Conservation (phyloP, 2,797 vertebrate species). For the Megaceryle alcyon region DNA sequence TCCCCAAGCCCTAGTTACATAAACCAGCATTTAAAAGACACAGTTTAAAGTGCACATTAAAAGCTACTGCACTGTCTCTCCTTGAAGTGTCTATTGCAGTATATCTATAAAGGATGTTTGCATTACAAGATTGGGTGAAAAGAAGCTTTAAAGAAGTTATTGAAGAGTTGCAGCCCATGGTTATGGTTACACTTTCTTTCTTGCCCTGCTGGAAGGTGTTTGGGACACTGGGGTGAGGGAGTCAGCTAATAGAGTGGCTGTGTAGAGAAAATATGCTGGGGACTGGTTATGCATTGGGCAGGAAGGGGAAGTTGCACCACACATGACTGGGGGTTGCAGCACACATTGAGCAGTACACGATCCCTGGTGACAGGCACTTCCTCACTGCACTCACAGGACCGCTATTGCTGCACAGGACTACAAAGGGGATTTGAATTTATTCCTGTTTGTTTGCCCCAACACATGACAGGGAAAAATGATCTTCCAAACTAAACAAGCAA, state of each 20-base stretch:
- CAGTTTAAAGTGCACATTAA: background rate
- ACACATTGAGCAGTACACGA: background rate
- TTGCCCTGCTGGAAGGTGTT: background rate
- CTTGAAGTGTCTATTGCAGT: background rate
- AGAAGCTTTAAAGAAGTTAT: background rate
- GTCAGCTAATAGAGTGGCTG: background rate
- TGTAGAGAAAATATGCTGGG: background rate
- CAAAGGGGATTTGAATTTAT: background rate
- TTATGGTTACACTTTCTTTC: background rate
- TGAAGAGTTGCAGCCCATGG: background rate
- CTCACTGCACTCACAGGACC: background rate
- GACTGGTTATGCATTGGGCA: background rate
- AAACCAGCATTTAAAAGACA: background rate
- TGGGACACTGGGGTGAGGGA: background rate
- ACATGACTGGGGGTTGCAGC: background rate
- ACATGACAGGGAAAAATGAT: background rate
- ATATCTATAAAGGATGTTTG: background rate
- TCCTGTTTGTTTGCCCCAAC: slow-evolving; percentile 1
- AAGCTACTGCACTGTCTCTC: background rate
- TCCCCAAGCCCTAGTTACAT: background rate
- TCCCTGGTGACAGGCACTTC: slow-evolving; percentile 13
- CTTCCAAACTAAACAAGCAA: background rate
- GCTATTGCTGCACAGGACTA: background rate
- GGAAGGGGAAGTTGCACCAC: slow-evolving; percentile 21
- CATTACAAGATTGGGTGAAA: background rate